A percentile compares a stretch with the other conserved stretches of the same genome.
Evolutionary conservation across 1,140 invertebrate genomes (phyloP).

Genomic region (Tachypleus tridentatus): DNA sequence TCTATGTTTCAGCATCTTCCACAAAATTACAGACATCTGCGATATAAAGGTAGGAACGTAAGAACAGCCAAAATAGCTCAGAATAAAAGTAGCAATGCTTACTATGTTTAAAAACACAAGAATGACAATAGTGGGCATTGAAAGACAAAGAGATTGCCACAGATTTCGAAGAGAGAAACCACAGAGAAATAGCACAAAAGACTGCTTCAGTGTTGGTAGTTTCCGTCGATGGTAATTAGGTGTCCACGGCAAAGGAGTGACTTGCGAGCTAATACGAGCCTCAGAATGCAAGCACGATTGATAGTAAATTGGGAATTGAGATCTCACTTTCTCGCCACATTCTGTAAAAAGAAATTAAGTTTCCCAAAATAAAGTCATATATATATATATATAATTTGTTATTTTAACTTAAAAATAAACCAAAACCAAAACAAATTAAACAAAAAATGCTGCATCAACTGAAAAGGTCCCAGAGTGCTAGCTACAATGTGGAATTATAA

Average conservation of each 20-base stretch:
- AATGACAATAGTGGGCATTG: not conserved
- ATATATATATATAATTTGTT: no score
- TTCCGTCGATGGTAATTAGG: not conserved
- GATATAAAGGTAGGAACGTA: not conserved
- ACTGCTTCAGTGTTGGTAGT: not conserved
- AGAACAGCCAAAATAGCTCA: conserved; percentile 1
- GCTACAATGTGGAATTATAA: no score
- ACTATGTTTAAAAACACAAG: not conserved
- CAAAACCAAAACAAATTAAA: no score
- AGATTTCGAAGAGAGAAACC: not conserved
- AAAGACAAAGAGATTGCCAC: not conserved
- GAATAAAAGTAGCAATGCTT: not conserved
- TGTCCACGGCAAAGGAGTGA: not conserved
- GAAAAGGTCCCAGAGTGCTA: no score
- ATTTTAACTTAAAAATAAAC: no score
- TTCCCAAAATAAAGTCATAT: no score
- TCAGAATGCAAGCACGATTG: not conserved
- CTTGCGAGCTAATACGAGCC: not conserved
- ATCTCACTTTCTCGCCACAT: not conserved
- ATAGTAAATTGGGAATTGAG: not conserved
- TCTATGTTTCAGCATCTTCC: no score
- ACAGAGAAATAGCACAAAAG: not conserved
- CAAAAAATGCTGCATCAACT: no score
- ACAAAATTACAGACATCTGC: not conserved
- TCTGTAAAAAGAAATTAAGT: not conserved